Evolutionary conservation across 2,888 invertebrate species (phyloP).

Genomic region (Hydriomena furcata): DNA sequence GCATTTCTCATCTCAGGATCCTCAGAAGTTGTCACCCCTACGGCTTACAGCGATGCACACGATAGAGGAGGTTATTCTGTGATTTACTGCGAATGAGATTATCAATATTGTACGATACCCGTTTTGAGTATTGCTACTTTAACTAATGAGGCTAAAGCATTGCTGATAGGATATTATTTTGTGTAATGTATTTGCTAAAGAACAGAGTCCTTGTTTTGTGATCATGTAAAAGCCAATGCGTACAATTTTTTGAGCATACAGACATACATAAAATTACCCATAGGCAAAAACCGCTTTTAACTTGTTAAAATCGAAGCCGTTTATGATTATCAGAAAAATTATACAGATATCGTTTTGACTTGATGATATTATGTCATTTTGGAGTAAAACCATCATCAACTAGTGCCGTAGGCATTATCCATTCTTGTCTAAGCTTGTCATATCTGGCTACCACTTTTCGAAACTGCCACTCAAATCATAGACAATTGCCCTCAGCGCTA

Average conservation of each 20-base stretch:
- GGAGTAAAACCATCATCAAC: too few species aligned
- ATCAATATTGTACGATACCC: conserved; percentile 24
- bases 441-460: conserved; percentile 3
- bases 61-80: conserved; percentile 34
- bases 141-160: conserved; percentile 28
- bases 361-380: too few species aligned
- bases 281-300: too few species aligned
- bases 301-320: too few species aligned
- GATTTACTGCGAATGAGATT: conserved; percentile 36
- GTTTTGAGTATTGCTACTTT: conserved; percentile 29
- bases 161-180: conserved; percentile 1
- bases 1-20: not conserved
- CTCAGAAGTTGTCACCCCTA: conserved; percentile 21
- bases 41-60: conserved; percentile 22
- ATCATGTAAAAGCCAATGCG: too few species aligned
- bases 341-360: too few species aligned
- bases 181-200: not conserved
- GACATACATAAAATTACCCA: too few species aligned
- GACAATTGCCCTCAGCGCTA: conserved; percentile 19
- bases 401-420: not conserved
- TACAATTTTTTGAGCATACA: too few species aligned
- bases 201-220: too few species aligned
- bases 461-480: conserved; percentile 23
- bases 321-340: too few species aligned
- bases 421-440: conserved; percentile 1